phyloP scores from a whole-genome alignment of 2,797 vertebrate species.

The Paguma larvata region DNA sequence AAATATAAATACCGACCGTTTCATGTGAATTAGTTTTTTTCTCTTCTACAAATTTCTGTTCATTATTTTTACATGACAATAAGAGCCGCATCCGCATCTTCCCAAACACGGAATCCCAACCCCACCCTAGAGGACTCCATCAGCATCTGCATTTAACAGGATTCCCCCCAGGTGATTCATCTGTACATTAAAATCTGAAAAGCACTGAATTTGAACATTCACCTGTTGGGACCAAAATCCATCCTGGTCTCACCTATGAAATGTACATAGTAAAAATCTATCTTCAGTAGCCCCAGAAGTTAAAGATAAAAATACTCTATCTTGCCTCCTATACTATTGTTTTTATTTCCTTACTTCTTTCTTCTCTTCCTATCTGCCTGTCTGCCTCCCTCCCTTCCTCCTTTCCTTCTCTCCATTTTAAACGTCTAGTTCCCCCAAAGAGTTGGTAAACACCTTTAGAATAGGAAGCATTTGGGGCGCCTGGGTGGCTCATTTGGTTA shows the following conservation, averaged over 20 bases:
- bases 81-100: neutral
- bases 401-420: neutral
- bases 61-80: slow-evolving; percentile 35
- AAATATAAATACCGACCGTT: neutral
- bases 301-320: neutral
- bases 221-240: neutral
- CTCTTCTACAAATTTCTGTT: slow-evolving; percentile 22
- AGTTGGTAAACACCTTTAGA: slow-evolving; percentile 18
- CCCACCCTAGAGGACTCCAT: neutral
- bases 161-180: neutral
- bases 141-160: slow-evolving; percentile 30
- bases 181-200: neutral
- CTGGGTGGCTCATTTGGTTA: too few species aligned
- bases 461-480: neutral
- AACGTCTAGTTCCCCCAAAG: neutral
- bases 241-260: neutral
- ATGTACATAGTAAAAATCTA: neutral
- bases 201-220: neutral
- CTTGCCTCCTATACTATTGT: neutral
- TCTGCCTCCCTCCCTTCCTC: neutral
- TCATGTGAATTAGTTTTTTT: slow-evolving; percentile 15
- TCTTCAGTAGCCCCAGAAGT: neutral
- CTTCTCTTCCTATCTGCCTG: neutral
- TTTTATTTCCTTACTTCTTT: slow-evolving; percentile 9
- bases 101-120: neutral